Base-by-base conservation (phyloP, 2,888 invertebrate species). In the Dolomedes plantarius region DNA sequence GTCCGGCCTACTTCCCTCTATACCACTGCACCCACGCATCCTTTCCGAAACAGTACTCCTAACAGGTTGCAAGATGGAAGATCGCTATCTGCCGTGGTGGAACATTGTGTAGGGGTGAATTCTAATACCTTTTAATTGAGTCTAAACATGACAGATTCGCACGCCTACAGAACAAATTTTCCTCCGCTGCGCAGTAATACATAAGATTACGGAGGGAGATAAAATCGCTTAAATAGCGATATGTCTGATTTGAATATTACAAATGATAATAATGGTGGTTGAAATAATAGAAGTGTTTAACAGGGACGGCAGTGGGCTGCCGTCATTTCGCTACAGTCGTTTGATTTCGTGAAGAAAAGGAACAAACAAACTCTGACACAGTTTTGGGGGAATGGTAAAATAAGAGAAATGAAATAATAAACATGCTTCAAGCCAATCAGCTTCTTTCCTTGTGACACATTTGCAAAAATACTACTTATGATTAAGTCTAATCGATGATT, bases 51-150 rank as follows among this genome's bases (percentile, higher is more conserved):
- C 31, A 11, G 28, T 28, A 13, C 46, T 36, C 16, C 46, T 46
- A 11, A 46, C 46, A 46, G 16, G 6, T 46, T 46, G n/a, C n/a
- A n/a, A n/a, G n/a, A n/a, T n/a, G 16, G 29, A 19, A 75, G 78
- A 78, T 78, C 19, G 23, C 50, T 71, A 78, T 78, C 78, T 29
- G n/a, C 11, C 16, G 27, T 28, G 1, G 46, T 19, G 32, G 23
- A 56, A 68, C 27, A 77, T 56, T 69, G 9, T 2, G 6, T 31
- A 67, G 67, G 46, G 29, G 32, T 32, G 19, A 28, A 27, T 32
- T 28, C 28, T 64, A 78, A 78, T 78, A 36, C 29, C 78, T 78
- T 78, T 71, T 71, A 78, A 78, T 78, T 78, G 78, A 71, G 78
- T 5, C 78, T 78, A 62, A 71, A 36, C 71, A 71, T 64, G 78